Evolutionary conservation across 2,113 vertebrate genomes (phyloP).

Genomic region (Cavia aperea): DNA sequence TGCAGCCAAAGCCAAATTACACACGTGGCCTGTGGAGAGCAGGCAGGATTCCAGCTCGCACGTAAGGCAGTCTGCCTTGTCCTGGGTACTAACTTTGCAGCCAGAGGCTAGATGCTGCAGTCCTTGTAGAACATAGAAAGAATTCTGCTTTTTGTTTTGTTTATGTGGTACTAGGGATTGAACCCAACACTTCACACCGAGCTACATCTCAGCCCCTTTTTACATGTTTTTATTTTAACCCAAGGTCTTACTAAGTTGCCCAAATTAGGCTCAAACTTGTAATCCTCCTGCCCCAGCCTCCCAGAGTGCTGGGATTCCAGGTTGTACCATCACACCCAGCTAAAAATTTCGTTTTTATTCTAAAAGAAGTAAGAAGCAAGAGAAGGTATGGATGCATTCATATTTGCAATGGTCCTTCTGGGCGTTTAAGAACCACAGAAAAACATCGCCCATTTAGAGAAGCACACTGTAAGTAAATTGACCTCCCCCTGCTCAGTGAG

Average conservation of each 20-base stretch:
- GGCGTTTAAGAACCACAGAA: background rate
- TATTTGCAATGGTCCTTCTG: background rate
- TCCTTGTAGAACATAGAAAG: background rate
- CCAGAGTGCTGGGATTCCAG: background rate
- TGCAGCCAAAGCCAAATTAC: background rate
- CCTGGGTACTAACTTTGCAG: background rate
- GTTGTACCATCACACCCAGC: background rate
- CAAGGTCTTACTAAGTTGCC: background rate
- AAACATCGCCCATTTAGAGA: background rate
- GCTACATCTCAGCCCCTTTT: background rate
- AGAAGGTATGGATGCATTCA: background rate
- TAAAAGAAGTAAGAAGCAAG: background rate
- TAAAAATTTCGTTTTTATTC: background rate
- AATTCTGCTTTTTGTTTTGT: background rate
- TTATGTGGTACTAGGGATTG: background rate
- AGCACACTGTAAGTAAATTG: background rate
- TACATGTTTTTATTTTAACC: background rate
- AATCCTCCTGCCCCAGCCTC: background rate
- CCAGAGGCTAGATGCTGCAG: background rate
- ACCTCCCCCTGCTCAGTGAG: background rate
- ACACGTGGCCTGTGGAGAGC: background rate
- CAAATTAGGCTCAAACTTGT: background rate
- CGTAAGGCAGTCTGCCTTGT: background rate
- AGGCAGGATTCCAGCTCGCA: background rate
- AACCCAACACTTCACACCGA: background rate